phyloP scores from a whole-genome alignment of 2,113 vertebrate genomes.

The Gymnocephalus cernua region DNA sequence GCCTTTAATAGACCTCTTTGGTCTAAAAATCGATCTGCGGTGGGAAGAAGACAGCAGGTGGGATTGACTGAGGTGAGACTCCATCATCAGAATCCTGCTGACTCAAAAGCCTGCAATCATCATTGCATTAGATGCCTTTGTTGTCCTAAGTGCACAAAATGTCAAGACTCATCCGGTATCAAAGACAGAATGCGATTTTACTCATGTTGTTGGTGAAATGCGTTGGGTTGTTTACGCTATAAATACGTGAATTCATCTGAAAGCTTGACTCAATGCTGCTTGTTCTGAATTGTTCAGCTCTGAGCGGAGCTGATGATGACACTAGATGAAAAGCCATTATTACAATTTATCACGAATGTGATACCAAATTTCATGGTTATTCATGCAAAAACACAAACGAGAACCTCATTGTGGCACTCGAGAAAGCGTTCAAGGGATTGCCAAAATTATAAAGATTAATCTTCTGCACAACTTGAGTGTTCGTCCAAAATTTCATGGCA shows the following conservation, averaged over 20 bases:
- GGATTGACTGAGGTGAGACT: constrained; percentile 43
- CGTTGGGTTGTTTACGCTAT: constrained; percentile 12
- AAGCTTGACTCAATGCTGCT: neutral
- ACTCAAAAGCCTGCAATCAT: constrained; percentile 38
- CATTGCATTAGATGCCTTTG: constrained; percentile 36
- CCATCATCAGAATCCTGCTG: constrained; percentile 33
- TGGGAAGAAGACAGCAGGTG: constrained; percentile 31
- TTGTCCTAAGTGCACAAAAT: constrained; percentile 25
- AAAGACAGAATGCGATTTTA: constrained; percentile 2
- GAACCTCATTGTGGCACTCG: neutral
- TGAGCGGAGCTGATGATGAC: neutral
- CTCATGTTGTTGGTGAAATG: neutral
- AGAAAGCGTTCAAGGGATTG: neutral
- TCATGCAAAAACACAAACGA: neutral
- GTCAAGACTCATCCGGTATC: constrained; percentile 10
- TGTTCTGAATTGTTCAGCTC: neutral
- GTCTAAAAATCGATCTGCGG: constrained; percentile 40
- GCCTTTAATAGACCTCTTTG: constrained; percentile 5
- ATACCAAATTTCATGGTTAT: neutral
- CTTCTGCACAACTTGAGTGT: neutral
- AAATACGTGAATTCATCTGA: constrained; percentile 5
- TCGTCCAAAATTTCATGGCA: neutral
- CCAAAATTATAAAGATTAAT: neutral
- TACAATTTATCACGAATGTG: neutral
- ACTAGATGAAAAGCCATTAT: neutral